Percentiles rank a stretch among this genome's conserved stretches.
Conservation (phyloP, 1,140 invertebrate genomes). For the Trachelipus rathkii region DNA sequence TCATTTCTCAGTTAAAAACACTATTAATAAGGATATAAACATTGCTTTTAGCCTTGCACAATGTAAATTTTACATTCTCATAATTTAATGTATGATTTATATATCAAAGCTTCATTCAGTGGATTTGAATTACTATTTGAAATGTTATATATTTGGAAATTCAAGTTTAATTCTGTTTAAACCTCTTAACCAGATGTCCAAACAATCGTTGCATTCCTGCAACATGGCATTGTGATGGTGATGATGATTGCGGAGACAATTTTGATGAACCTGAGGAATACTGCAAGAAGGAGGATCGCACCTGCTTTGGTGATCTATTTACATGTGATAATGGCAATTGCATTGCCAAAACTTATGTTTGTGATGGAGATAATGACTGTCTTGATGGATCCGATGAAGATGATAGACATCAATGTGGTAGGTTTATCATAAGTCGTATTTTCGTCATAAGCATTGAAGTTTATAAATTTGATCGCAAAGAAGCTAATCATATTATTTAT, state of each 20-base stretch:
- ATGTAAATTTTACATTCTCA: no score
- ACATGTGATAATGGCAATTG: slow-evolving; percentile 91
- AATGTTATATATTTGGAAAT: no score
- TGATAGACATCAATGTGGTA: slow-evolving; percentile 80
- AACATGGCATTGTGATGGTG: slow-evolving; percentile 88
- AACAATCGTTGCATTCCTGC: slow-evolving; percentile 61
- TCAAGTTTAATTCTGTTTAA: slow-evolving; percentile 11
- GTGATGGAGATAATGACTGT: slow-evolving; percentile 94
- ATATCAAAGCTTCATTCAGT: no score
- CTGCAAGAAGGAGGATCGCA: slow-evolving; percentile 87
- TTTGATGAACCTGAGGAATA: slow-evolving; percentile 72
- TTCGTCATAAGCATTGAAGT: no score
- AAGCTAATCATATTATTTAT: no score
- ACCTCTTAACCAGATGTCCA: slow-evolving; percentile 37
- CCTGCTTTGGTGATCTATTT: slow-evolving; percentile 90
- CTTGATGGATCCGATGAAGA: slow-evolving; percentile 89
- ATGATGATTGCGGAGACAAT: slow-evolving; percentile 83
- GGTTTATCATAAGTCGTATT: slow-evolving; percentile 51
- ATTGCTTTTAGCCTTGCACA: no score
- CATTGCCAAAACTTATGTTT: slow-evolving; percentile 93
- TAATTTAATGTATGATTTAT: no score
- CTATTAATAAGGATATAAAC: no score
- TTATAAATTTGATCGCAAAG: no score
- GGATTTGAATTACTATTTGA: no score
- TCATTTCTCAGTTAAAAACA: no score